phyloP scores from a whole-genome alignment of 2,888 invertebrate species.

The Chalcosyrphus nemorum region DNA sequence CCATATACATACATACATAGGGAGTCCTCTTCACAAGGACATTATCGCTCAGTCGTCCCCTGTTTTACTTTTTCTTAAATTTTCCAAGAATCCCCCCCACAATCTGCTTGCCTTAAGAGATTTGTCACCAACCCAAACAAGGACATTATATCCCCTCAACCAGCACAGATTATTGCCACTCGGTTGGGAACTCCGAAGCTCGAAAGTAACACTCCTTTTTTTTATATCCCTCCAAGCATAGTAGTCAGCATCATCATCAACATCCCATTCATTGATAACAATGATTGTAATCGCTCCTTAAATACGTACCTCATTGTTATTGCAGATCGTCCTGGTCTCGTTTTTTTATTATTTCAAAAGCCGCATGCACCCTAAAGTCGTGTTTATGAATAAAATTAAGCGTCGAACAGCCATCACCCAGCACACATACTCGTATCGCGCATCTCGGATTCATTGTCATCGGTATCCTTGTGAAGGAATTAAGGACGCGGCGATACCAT shows the following conservation, averaged over 20 bases:
- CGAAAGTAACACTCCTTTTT: slow-evolving; percentile 24
- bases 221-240: background rate
- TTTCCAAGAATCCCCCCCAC: background rate
- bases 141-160: background rate
- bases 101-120: background rate
- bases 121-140: slow-evolving; percentile 7
- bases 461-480: slow-evolving; percentile 48
- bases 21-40: background rate
- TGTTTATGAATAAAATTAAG: slow-evolving; percentile 67
- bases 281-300: slow-evolving; percentile 55
- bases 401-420: slow-evolving; percentile 41
- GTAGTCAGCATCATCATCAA: slow-evolving; percentile 30
- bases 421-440: slow-evolving; percentile 14
- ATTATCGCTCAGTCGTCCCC: background rate
- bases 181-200: background rate
- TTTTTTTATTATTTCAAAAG: slow-evolving; percentile 40
- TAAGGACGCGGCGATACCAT: slow-evolving; percentile 50
- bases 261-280: slow-evolving; percentile 41
- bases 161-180: background rate
- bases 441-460: slow-evolving; percentile 31
- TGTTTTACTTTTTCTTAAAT: no score
- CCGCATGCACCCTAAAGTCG: slow-evolving; percentile 20
- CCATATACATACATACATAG: no score
- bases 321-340: slow-evolving; percentile 12
- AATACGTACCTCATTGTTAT: slow-evolving; percentile 14